Conservation (phyloP, 2,113 vertebrate species). For the Solea solea region DNA sequence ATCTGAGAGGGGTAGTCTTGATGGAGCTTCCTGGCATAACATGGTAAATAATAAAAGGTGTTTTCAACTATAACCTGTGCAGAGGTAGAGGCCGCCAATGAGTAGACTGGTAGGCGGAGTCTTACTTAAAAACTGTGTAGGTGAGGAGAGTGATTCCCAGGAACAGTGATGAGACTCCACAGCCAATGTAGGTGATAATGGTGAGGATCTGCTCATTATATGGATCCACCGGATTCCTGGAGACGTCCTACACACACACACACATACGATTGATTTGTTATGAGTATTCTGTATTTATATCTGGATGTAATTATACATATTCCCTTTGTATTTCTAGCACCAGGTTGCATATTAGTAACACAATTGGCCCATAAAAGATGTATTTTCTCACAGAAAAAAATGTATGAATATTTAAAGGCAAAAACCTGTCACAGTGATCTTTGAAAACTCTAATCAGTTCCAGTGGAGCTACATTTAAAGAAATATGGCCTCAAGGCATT, state of each 20-base stretch:
- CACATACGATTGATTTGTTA: neutral
- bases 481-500: too few species aligned
- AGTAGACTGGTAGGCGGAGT: constrained; percentile 11
- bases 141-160: constrained; percentile 86
- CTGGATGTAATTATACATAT: neutral
- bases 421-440: too few species aligned
- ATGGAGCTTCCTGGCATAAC: constrained; percentile 81
- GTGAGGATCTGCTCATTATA: constrained; percentile 81
- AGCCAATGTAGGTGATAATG: constrained; percentile 86
- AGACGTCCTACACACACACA: constrained; percentile 81
- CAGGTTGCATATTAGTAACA: too few species aligned
- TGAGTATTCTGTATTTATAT: neutral
- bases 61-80: too few species aligned
- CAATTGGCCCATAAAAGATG: too few species aligned
- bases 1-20: constrained; percentile 91
- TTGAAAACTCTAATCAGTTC: too few species aligned
- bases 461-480: too few species aligned
- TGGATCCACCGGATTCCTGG: constrained; percentile 73
- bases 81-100: too few species aligned
- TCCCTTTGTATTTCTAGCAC: too few species aligned
- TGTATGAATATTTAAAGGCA: too few species aligned
- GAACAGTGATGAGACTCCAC: constrained; percentile 89
- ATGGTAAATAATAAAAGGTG: neutral
- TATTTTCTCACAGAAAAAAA: too few species aligned
- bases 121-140: constrained; percentile 89